These are phyloP conservation scores for Capitella teleta DNA, from an alignment of 1,140 invertebrate genomes.

Conservation along the genomic window DNA sequence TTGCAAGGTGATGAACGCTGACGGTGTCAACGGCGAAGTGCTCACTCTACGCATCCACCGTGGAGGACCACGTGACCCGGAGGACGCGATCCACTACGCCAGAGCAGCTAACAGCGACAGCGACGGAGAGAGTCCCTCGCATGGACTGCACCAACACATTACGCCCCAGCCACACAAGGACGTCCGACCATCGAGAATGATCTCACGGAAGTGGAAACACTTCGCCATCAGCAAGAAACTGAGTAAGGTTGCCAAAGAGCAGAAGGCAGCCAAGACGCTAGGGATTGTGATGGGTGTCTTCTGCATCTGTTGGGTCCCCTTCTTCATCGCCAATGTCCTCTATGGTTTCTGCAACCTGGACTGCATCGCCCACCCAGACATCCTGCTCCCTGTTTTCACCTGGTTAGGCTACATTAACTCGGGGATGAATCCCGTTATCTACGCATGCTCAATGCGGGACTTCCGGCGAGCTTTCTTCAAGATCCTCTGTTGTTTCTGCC, in stretches of 20 bases:
- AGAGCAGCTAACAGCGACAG: neutral
- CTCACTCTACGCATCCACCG: constrained; percentile 78
- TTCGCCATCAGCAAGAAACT: constrained; percentile 66
- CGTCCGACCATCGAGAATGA: neutral
- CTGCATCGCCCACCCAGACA: constrained; percentile 6
- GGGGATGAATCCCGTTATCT: constrained; percentile 94
- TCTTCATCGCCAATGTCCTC: constrained; percentile 18
- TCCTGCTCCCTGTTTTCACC: constrained; percentile 23
- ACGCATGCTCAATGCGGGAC: constrained; percentile 90
- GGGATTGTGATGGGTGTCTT: constrained; percentile 20
- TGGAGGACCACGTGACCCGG: constrained; percentile 48
- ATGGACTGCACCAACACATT: neutral
- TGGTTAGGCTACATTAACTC: constrained; percentile 61
- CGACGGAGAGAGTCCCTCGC: neutral
- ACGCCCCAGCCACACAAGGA: constrained; percentile 26
- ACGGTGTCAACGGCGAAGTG: constrained; percentile 67
- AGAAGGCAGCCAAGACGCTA: constrained; percentile 45
- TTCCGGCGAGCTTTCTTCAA: constrained; percentile 62
- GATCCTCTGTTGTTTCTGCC: constrained; percentile 15
- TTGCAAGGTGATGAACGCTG: constrained; percentile 25
- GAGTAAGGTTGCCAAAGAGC: constrained; percentile 57
- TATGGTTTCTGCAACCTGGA: constrained; percentile 10
- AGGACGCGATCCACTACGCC: constrained; percentile 8
- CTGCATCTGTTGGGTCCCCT: constrained; percentile 20
- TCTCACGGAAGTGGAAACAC: constrained; percentile 11